Evolutionary conservation across 1,140 invertebrate genomes (phyloP).

Genomic region (Octopus bimaculoides): DNA sequence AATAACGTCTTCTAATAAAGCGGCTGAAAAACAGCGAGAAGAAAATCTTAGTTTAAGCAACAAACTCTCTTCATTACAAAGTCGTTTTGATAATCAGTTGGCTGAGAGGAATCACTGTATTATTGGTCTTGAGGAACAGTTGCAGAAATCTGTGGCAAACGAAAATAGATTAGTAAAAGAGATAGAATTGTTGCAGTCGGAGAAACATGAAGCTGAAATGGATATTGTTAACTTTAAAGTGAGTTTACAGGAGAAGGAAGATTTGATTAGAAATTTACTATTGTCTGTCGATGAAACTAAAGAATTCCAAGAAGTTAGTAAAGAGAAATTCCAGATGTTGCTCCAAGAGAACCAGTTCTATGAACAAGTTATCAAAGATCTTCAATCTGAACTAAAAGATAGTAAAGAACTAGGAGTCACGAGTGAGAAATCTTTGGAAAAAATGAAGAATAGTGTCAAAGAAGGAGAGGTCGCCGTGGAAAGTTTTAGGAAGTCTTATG

Average conservation of each 20-base stretch:
- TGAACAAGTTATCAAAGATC: no score
- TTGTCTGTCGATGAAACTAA: background rate
- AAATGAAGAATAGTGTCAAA: no score
- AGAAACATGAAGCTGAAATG: background rate
- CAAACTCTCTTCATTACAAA: conserved; percentile 27
- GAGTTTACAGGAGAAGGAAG: conserved; percentile 10
- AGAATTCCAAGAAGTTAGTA: background rate
- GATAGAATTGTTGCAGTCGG: background rate
- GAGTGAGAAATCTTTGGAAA: no score
- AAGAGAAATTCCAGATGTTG: background rate
- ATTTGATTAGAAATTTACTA: background rate
- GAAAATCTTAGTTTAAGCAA: no score
- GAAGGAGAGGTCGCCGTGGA: no score
- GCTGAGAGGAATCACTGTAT: conserved; percentile 11
- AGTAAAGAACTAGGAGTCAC: no score
- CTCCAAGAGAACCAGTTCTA: background rate
- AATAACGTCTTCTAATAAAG: no score
- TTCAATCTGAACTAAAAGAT: no score
- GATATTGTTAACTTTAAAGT: conserved; percentile 2
- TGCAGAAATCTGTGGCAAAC: conserved; percentile 17
- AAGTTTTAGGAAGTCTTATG: no score
- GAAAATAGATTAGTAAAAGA: background rate
- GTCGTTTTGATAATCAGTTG: conserved; percentile 18
- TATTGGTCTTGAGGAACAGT: conserved; percentile 12
- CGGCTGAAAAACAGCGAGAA: no score